Conservation (phyloP, 2,888 invertebrate genomes). For the Cephus rjabovi region DNA sequence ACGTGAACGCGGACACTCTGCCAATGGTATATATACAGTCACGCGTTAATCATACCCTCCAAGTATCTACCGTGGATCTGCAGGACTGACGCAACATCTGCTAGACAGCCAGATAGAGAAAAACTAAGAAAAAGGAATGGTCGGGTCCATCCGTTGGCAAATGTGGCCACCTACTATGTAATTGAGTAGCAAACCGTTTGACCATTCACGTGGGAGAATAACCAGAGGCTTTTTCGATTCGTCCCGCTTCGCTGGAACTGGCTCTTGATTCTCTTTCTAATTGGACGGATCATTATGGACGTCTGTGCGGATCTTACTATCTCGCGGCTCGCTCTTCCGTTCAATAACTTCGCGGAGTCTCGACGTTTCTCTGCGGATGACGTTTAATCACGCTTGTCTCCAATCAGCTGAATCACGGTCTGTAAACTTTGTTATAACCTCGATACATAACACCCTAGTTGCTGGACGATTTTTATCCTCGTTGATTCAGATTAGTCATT, state of each 20-base stretch:
- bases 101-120: conserved; percentile 11
- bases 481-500: not conserved
- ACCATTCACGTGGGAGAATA: not conserved
- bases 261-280: not conserved
- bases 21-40: not conserved
- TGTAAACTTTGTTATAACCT: not conserved
- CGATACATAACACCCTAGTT: not conserved
- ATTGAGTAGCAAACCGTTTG: not conserved
- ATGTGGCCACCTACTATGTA: not conserved
- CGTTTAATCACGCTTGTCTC: not conserved
- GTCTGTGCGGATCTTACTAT: not conserved
- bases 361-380: not conserved
- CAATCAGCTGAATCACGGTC: not conserved
- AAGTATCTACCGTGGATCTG: conserved; percentile 35
- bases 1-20: not conserved
- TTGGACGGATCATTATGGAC: not conserved
- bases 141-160: not conserved
- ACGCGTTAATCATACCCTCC: conserved; percentile 41
- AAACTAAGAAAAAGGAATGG: not conserved
- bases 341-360: not conserved
- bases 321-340: not conserved
- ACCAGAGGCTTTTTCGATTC: not conserved
- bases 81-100: conserved; percentile 19
- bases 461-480: not conserved
- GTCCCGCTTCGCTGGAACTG: not conserved